A percentile compares a stretch with the other conserved stretches of the same genome.
Evolutionary conservation across 2,113 vertebrate genomes (phyloP).

Genomic region (Lophura nycthemera): DNA sequence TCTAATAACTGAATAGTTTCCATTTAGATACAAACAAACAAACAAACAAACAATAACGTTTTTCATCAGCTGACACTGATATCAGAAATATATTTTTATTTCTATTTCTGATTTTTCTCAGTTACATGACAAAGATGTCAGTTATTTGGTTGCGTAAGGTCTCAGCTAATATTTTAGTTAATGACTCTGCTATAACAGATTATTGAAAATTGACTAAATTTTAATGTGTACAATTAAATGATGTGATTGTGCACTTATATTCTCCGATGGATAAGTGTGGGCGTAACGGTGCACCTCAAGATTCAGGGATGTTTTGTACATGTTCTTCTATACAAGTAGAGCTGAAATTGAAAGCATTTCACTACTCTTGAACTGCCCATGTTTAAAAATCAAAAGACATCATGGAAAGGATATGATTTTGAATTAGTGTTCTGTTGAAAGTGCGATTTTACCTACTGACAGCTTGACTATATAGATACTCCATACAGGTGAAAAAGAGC

Average conservation of each 20-base stretch:
- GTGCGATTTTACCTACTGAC: too few species aligned
- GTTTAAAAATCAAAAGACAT: neutral
- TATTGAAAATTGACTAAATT: neutral
- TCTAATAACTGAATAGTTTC: neutral
- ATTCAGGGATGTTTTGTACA: neutral
- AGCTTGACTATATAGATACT: neutral
- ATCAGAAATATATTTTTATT: neutral
- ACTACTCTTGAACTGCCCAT: neutral
- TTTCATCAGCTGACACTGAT: neutral
- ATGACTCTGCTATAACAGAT: neutral
- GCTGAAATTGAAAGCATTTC: neutral
- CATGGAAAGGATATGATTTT: neutral
- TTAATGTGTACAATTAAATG: neutral
- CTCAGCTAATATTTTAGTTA: neutral
- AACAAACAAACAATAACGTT: fast-evolving
- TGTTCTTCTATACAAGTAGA: neutral
- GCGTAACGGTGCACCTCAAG: neutral
- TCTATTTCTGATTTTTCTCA: neutral
- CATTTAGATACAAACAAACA: neutral
- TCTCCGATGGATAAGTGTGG: neutral
- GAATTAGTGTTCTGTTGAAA: neutral
- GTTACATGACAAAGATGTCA: neutral
- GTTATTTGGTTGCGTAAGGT: neutral
- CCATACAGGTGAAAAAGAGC: neutral
- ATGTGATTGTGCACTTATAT: neutral